Percentiles rank a stretch among this genome's conserved stretches.
phyloP scores from a whole-genome alignment of 1,140 invertebrate genomes.

The Apocrypta bakeri region DNA sequence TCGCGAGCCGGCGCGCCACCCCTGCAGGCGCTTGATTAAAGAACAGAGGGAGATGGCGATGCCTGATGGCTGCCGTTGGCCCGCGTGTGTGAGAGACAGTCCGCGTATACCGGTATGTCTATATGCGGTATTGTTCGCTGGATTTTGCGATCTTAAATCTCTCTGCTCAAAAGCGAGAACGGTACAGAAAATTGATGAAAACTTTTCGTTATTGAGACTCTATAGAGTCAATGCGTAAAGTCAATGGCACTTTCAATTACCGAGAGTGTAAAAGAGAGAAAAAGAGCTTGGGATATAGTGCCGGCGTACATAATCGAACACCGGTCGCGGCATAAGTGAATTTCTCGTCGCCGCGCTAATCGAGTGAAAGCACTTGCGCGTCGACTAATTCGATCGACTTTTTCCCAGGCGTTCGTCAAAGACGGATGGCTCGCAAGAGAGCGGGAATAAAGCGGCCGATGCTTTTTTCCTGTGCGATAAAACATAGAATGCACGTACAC shows the following conservation, averaged over 20 bases:
- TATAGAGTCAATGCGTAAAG: too few relatives aligned
- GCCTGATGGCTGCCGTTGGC: slow-evolving; percentile 51
- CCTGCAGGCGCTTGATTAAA: slow-evolving; percentile 69
- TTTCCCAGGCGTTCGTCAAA: slow-evolving; percentile 6
- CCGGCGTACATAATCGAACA: slow-evolving; percentile 11
- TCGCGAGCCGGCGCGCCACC: slow-evolving; percentile 64
- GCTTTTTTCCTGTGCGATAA: too few relatives aligned
- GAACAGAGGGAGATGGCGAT: slow-evolving; percentile 63
- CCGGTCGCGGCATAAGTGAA: slow-evolving; percentile 32
- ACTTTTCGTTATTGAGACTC: too few relatives aligned
- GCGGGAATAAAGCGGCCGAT: neutral
- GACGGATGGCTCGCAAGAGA: neutral
- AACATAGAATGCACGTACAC: neutral
- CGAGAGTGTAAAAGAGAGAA: neutral
- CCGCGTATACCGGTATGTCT: too few relatives aligned
- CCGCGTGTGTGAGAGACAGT: slow-evolving; percentile 5
- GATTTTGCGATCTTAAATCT: slow-evolving; percentile 49
- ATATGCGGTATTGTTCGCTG: neutral
- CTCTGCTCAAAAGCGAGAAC: neutral
- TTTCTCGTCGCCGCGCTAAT: slow-evolving; percentile 40
- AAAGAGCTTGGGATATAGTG: neutral
- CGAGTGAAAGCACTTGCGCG: slow-evolving; percentile 41
- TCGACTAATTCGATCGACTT: slow-evolving; percentile 23
- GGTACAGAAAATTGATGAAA: neutral
- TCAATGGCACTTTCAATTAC: neutral